Base-by-base conservation (phyloP, 2,797 vertebrate species). In the Threskiornis aethiopicus region DNA sequence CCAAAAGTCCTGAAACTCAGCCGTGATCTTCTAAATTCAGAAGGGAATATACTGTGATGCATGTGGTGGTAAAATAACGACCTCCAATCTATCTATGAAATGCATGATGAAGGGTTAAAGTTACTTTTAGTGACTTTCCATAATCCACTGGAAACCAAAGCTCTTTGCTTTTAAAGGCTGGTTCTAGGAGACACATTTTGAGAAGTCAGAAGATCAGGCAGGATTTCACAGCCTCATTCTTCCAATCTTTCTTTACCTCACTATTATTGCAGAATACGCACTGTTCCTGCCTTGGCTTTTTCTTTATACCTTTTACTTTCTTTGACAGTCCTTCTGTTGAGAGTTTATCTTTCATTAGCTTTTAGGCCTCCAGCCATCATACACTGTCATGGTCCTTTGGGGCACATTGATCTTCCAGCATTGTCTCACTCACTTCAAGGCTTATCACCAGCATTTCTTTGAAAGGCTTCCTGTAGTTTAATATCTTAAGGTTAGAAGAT, bases 311-410 rank as follows among this genome's bases (percentile, higher is more conserved):
- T 75, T 91, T 87, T 49, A 20, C n/a, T 77, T 76, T 83, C n/a
- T 84, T 89, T 96, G 88, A 93, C 7, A 42, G 55, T 35, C 42
- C 51, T 88, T 96, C 77, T 90, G 49, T 65, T 82, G 89, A 87
- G 79, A 96, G 90, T 94, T 97, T 96, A 94, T 96, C 87, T 95
- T 97, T 97, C 94, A 96, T 92, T 96, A 96, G 64, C 59, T 95
- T 93, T 96, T 78, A 94, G 86, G 58, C 67, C 64, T 96, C 62
- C 59, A 96, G 87, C 41, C 55, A 66, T 95, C 16, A 4, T 39
- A 69, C 55, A 46, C 49, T 95, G 83, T 81, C 73, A 65, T 59
- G 54, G 66, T 84, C 94, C 87, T 97, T 81, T 54, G 85, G 87
- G 92, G 54, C 44, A 72, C 39, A 7, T 72, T 96, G 90, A 90